A percentile compares a stretch with the other conserved stretches of the same genome.
phyloP scores from a whole-genome alignment of 2,797 vertebrate genomes.

The Hydrophis major region DNA sequence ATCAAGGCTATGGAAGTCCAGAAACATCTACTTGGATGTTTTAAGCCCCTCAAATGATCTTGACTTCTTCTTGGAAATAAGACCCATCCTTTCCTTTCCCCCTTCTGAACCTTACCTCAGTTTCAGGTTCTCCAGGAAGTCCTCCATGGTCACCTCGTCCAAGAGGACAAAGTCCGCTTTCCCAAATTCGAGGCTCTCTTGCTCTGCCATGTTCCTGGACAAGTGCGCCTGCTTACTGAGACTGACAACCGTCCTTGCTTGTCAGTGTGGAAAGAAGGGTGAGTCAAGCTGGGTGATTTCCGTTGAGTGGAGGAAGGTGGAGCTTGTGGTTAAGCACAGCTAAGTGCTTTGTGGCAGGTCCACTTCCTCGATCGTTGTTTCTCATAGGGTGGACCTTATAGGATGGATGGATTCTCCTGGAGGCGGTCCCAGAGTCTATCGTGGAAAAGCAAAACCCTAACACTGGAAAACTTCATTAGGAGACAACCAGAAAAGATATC shows the following conservation, averaged over 20 bases:
- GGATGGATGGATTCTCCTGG: not conserved
- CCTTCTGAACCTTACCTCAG: constrained; percentile 75
- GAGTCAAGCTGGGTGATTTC: not conserved
- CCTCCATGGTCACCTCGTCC: constrained; percentile 90
- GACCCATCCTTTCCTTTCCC: not conserved
- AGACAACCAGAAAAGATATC: not conserved
- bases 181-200: constrained; percentile 86
- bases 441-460: not conserved
- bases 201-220: constrained; percentile 82
- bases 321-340: not conserved
- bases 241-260: not conserved
- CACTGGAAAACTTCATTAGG: no score
- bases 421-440: not conserved
- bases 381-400: not conserved
- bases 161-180: constrained; percentile 92
- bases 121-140: constrained; percentile 90
- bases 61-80: not conserved
- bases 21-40: not conserved
- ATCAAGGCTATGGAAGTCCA: not conserved
- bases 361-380: not conserved
- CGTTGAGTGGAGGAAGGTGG: not conserved
- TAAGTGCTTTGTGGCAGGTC: not conserved
- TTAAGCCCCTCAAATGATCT: not conserved
- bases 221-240: no score
- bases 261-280: not conserved